Conservation (phyloP, 2,888 invertebrate species). For the Apomyelois bistriatella region DNA sequence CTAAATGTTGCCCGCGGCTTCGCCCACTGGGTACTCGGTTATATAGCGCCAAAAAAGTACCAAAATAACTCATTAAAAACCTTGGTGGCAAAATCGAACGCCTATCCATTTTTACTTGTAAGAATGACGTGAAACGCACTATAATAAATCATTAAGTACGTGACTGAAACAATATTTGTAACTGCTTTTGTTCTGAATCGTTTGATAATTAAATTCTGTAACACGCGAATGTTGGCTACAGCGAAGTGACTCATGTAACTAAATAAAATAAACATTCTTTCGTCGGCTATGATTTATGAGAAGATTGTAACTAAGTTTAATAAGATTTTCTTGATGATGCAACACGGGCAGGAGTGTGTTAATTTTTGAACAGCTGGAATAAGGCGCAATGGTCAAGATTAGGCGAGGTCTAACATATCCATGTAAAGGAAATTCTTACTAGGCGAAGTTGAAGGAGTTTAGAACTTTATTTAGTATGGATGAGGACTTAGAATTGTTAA, state of each 20-base stretch:
- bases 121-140: neutral
- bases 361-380: neutral
- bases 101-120: neutral
- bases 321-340: no score
- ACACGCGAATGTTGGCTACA: no score
- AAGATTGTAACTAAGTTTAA: neutral
- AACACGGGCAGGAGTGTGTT: neutral
- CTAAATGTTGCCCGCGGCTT: no score
- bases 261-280: no score
- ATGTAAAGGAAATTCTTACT: slow-evolving; percentile 22
- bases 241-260: no score
- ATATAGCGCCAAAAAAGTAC: no score
- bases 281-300: neutral
- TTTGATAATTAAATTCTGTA: neutral
- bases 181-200: neutral
- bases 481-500: slow-evolving; percentile 23
- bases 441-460: slow-evolving; percentile 21
- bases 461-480: slow-evolving; percentile 26
- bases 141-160: no score
- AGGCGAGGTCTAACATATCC: neutral
- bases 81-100: no score
- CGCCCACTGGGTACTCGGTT: no score
- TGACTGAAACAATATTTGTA: no score
- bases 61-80: no score
- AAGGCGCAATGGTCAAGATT: neutral